Percentiles rank a stretch among this genome's conserved stretches.
Evolutionary conservation across 2,888 invertebrate species (phyloP).

Genomic region (Chydorus sphaericus): DNA sequence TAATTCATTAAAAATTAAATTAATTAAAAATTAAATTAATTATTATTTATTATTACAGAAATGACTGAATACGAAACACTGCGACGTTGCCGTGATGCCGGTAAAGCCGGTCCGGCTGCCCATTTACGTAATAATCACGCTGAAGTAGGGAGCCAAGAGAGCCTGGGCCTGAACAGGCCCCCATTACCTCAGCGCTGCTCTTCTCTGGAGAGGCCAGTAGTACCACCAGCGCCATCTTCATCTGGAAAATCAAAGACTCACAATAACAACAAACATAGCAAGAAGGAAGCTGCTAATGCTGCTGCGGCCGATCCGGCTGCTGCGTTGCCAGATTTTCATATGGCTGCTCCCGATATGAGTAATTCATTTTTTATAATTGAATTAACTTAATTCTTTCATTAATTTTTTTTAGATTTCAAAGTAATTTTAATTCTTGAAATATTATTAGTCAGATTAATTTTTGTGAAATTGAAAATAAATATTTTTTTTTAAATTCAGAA

Average conservation of each 20-base stretch:
- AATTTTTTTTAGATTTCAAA: too few species aligned
- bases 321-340: constrained; percentile 26
- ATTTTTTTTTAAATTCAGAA: too few species aligned
- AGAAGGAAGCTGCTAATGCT: constrained; percentile 16
- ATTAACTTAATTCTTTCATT: background rate
- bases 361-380: constrained; percentile 15
- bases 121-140: background rate
- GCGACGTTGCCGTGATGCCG: background rate
- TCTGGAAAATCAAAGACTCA: constrained; percentile 16
- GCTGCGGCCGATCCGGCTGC: constrained; percentile 18
- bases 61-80: background rate
- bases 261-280: constrained; percentile 8
- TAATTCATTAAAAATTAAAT: too few species aligned
- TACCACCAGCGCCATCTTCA: constrained; percentile 18
- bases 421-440: too few species aligned
- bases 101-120: background rate
- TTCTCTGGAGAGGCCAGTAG: constrained; percentile 59
- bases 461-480: too few species aligned
- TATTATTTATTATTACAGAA: background rate
- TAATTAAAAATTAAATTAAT: background rate
- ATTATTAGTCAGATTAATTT: too few species aligned
- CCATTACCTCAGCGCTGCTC: constrained; percentile 69
- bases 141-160: constrained; percentile 20
- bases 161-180: constrained; percentile 34
- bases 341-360: constrained; percentile 28